These are phyloP conservation scores for Camponotus floridanus DNA, from an alignment of 1,140 invertebrate genomes.

Conservation along the genomic window DNA sequence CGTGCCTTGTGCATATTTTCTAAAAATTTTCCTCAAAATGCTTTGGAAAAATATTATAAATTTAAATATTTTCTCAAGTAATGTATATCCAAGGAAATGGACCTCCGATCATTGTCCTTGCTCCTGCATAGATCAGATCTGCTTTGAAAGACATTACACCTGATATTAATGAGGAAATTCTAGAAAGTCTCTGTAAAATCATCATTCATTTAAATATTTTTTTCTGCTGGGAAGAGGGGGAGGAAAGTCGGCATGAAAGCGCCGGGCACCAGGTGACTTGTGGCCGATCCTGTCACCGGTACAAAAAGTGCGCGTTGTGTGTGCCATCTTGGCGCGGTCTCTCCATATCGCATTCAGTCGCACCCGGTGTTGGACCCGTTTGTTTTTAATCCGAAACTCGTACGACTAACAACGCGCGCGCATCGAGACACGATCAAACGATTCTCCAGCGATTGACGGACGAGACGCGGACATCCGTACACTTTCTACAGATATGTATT, in stretches of 20 bases:
- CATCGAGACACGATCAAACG: constrained; percentile 43
- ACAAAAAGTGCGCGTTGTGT: constrained; percentile 75
- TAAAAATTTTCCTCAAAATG: neutral
- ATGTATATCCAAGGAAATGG: too few species aligned
- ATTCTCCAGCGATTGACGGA: constrained; percentile 52
- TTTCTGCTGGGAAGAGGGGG: too few species aligned
- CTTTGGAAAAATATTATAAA: neutral
- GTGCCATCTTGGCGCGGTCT: constrained; percentile 70
- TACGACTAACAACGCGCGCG: neutral
- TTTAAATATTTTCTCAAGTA: too few species aligned
- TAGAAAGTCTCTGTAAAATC: too few species aligned
- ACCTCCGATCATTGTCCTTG: too few species aligned
- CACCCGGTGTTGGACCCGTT: constrained; percentile 68
- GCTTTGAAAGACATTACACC: too few species aligned
- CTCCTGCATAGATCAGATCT: too few species aligned
- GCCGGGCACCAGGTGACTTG: neutral
- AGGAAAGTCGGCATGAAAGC: neutral
- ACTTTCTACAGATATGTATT: neutral
- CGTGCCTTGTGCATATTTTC: neutral
- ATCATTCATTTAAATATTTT: too few species aligned
- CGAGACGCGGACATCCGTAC: neutral
- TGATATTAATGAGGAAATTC: too few species aligned
- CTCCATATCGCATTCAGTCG: constrained; percentile 71
- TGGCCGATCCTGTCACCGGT: constrained; percentile 21
- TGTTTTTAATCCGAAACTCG: constrained; percentile 50